Evolutionary conservation across 2,113 vertebrate species (phyloP).

Genomic region (Neofelis nebulosa): DNA sequence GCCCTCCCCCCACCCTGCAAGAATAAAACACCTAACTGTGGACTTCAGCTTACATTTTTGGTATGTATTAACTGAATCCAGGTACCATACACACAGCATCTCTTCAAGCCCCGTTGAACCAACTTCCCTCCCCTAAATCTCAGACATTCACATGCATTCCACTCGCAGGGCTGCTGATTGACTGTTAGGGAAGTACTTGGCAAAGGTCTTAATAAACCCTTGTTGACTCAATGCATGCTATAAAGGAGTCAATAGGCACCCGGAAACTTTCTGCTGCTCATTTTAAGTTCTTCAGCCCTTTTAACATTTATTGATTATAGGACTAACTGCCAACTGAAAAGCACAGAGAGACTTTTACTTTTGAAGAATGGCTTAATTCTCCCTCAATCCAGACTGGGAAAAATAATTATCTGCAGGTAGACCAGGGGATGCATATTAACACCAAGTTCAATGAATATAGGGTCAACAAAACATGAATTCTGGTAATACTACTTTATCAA

Average conservation of each 20-base stretch:
- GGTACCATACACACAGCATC: neutral
- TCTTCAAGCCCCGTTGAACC: neutral
- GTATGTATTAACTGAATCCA: neutral
- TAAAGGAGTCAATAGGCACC: neutral
- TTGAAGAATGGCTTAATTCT: neutral
- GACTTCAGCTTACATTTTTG: neutral
- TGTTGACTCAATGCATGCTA: neutral
- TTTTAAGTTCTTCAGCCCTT: slow-evolving; percentile 12
- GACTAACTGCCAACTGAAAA: slow-evolving; percentile 13
- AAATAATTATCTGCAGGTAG: slow-evolving; percentile 20
- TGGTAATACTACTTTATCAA: neutral
- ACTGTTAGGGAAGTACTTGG: neutral
- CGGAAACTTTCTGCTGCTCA: neutral
- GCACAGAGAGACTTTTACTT: neutral
- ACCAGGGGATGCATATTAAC: slow-evolving; percentile 17
- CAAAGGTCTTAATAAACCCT: neutral
- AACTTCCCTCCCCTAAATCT: neutral
- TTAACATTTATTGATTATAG: slow-evolving; percentile 23
- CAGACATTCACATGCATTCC: neutral
- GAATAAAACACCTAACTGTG: slow-evolving; percentile 20
- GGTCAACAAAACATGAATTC: slow-evolving; percentile 17
- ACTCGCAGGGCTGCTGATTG: neutral
- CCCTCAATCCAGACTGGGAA: slow-evolving; percentile 16
- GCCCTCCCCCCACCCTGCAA: no score
- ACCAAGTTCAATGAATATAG: neutral